Percentiles rank a stretch among this genome's conserved stretches.
phyloP scores from a whole-genome alignment of 2,797 vertebrate species.

The Phoxinus dragarum region DNA sequence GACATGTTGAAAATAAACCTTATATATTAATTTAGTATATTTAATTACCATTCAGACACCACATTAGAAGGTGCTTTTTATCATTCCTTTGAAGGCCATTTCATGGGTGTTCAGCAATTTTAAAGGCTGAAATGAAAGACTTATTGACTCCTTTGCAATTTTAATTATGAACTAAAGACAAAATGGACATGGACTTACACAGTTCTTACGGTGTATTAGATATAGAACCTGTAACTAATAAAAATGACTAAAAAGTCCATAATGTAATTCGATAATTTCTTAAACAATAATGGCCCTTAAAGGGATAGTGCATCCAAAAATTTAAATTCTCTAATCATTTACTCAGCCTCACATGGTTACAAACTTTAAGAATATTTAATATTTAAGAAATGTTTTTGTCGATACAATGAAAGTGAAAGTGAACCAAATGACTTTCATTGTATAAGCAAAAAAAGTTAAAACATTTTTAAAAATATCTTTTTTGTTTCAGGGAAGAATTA shows the following conservation, averaged over 20 bases:
- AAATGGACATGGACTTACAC: not conserved
- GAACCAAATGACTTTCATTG: not conserved
- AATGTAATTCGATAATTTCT: not conserved
- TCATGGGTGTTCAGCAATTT: conserved; percentile 3
- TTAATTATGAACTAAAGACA: not conserved
- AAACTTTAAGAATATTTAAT: too few species aligned
- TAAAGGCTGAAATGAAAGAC: not conserved
- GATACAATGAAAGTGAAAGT: not conserved
- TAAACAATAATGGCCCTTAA: not conserved
- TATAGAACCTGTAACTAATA: not conserved
- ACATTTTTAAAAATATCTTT: not conserved
- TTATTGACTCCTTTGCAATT: not conserved
- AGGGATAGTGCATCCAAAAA: not conserved
- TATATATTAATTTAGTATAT: conserved; percentile 11
- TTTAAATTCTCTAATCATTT: not conserved
- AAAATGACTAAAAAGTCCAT: not conserved
- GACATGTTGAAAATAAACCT: conserved; percentile 1
- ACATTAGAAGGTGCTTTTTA: conserved; percentile 18
- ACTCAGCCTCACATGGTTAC: not conserved
- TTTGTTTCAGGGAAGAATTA: not conserved
- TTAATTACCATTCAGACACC: conserved; percentile 8
- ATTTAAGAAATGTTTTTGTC: not conserved
- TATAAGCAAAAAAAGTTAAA: not conserved
- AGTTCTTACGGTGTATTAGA: not conserved
- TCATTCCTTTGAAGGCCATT: not conserved